These are phyloP conservation scores for Drepana falcataria DNA, from an alignment of 2,888 invertebrate species.

Conservation along the genomic window DNA sequence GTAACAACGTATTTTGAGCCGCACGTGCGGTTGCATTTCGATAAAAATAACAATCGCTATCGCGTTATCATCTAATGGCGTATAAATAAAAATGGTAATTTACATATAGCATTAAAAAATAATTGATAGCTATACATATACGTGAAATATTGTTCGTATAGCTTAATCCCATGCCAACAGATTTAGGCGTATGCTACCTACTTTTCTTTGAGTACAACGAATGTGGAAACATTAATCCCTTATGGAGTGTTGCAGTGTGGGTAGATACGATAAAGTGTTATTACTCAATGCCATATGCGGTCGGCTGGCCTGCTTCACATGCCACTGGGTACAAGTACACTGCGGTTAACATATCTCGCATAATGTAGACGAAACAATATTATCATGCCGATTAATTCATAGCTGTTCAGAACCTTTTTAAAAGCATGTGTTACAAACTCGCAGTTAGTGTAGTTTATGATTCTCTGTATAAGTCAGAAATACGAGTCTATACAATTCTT, in stretches of 20 bases:
- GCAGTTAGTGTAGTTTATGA: too few relatives aligned
- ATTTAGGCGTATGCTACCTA: conserved; percentile 1
- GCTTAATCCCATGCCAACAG: not conserved
- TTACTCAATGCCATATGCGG: conserved; percentile 54
- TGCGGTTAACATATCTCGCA: not conserved
- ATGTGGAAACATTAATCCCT: conserved; percentile 53
- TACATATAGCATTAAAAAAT: not conserved
- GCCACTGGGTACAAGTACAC: conserved; percentile 4
- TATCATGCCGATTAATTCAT: too few relatives aligned
- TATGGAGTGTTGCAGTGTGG: conserved; percentile 45
- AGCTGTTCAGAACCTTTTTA: too few relatives aligned
- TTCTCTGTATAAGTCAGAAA: too few relatives aligned
- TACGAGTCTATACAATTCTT: too few relatives aligned
- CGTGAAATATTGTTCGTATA: too few relatives aligned
- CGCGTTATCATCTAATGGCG: not conserved
- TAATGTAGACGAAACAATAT: too few relatives aligned
- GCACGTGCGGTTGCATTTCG: not conserved
- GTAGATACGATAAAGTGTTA: conserved; percentile 48
- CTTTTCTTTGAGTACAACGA: conserved; percentile 11
- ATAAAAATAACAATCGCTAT: not conserved
- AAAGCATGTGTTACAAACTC: too few relatives aligned
- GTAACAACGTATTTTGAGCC: not conserved
- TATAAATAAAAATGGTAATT: not conserved
- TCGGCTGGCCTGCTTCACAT: conserved; percentile 40
- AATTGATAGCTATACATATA: too few relatives aligned